A percentile compares a stretch with the other conserved stretches of the same genome.
Conservation (phyloP, 2,888 invertebrate species). For the Sminthurides aquaticus region DNA sequence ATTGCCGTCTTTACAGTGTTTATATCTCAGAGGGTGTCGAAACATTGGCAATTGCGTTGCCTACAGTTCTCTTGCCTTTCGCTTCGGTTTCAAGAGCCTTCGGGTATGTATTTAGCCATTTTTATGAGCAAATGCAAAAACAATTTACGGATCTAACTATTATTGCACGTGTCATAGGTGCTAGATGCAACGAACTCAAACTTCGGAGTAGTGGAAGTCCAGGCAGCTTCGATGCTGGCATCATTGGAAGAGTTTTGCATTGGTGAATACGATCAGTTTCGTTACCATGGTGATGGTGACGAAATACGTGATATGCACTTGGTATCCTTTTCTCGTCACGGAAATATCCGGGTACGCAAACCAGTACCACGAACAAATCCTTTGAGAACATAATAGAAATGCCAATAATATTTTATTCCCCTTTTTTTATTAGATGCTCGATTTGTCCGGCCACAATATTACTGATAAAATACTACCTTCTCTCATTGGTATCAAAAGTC, state of each 20-base stretch:
- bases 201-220: constrained; percentile 36
- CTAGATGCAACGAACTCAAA: constrained; percentile 41
- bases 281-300: neutral
- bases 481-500: constrained; percentile 24
- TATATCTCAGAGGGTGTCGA: constrained; percentile 37
- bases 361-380: no score
- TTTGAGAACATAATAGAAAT: no score
- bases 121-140: neutral
- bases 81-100: constrained; percentile 39
- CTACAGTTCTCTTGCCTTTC: constrained; percentile 35
- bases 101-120: constrained; percentile 28
- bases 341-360: constrained; percentile 24
- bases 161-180: constrained; percentile 20
- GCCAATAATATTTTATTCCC: neutral
- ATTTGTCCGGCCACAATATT: constrained; percentile 34
- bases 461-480: constrained; percentile 32
- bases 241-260: constrained; percentile 41
- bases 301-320: neutral
- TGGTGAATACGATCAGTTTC: constrained; percentile 36
- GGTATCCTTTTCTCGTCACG: constrained; percentile 13
- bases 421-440: constrained; percentile 29
- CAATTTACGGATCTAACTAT: neutral
- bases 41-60: constrained; percentile 41
- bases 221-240: constrained; percentile 29
- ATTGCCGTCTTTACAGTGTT: constrained; percentile 26